These are phyloP conservation scores for Agonum fuliginosum DNA, from an alignment of 2,888 invertebrate genomes.

Conservation along the genomic window DNA sequence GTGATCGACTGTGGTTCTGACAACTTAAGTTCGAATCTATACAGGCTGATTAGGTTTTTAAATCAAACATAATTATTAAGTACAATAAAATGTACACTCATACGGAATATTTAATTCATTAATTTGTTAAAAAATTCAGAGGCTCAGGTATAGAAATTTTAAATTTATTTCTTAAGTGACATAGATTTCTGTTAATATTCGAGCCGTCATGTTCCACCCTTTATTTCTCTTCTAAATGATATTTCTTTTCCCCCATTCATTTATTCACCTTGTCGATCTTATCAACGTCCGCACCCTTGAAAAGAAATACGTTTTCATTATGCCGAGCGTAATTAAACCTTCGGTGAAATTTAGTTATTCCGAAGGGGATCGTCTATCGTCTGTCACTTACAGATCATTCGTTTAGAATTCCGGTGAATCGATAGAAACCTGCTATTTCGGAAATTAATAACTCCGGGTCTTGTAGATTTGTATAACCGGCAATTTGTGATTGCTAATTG, in stretches of 20 bases:
- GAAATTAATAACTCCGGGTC: conserved; percentile 23
- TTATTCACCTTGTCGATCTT: conserved; percentile 16
- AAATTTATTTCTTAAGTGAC: too few species aligned
- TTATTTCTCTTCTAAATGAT: too few species aligned
- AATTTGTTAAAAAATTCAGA: too few species aligned
- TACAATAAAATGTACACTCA: too few species aligned
- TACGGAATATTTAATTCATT: too few species aligned
- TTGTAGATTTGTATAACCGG: conserved; percentile 24
- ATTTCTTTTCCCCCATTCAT: not conserved
- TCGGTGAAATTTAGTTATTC: conserved; percentile 14
- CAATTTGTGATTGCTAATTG: conserved; percentile 38
- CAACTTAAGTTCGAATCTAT: too few species aligned
- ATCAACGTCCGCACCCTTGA: not conserved
- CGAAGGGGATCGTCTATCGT: not conserved
- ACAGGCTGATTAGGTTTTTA: too few species aligned
- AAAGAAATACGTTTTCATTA: conserved; percentile 34
- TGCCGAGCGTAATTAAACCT: conserved; percentile 1
- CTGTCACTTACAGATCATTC: conserved; percentile 27
- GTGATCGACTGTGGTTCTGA: too few species aligned
- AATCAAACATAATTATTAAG: too few species aligned
- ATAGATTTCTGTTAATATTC: too few species aligned
- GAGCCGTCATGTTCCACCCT: too few species aligned
- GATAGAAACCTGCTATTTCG: conserved; percentile 15
- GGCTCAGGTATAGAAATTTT: too few species aligned
- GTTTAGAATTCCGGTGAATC: not conserved